phyloP scores from a whole-genome alignment of 2,888 invertebrate genomes.

The Nymphalis polychloros region DNA sequence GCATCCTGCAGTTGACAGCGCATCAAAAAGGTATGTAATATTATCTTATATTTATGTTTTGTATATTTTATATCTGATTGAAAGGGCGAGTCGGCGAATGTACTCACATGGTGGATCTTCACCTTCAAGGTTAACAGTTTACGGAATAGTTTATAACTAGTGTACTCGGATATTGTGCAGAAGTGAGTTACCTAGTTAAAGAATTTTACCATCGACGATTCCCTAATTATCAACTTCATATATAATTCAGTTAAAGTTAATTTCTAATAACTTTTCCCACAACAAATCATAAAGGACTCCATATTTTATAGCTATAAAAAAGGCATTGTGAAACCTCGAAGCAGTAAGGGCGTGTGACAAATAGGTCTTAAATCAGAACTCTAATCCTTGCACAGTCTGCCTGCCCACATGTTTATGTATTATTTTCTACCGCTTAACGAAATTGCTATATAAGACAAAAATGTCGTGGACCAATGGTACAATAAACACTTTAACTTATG shows the following conservation, averaged over 20 bases:
- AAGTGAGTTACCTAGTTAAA: too few species aligned
- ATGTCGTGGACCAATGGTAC: background rate
- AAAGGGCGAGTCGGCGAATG: too few species aligned
- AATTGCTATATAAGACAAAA: slow-evolving; percentile 19
- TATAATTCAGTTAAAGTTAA: background rate
- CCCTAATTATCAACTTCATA: too few species aligned
- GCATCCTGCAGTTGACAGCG: too few species aligned
- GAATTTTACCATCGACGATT: too few species aligned
- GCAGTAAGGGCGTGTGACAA: slow-evolving; percentile 37
- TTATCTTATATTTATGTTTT: too few species aligned
- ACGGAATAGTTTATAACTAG: too few species aligned
- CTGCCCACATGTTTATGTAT: background rate
- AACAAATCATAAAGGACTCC: slow-evolving; percentile 1
- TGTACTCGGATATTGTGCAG: too few species aligned
- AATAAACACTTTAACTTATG: background rate
- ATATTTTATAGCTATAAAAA: background rate
- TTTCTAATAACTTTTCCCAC: background rate
- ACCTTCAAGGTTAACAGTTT: too few species aligned
- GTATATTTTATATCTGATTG: too few species aligned
- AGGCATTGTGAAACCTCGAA: slow-evolving; percentile 27
- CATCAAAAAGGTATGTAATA: too few species aligned
- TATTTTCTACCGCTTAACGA: background rate
- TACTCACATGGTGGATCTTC: too few species aligned
- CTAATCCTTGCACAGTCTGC: slow-evolving; percentile 51
- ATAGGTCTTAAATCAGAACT: slow-evolving; percentile 61